Evolutionary conservation across 2,113 vertebrate species (phyloP).

Genomic region (Hystrix brachyura): DNA sequence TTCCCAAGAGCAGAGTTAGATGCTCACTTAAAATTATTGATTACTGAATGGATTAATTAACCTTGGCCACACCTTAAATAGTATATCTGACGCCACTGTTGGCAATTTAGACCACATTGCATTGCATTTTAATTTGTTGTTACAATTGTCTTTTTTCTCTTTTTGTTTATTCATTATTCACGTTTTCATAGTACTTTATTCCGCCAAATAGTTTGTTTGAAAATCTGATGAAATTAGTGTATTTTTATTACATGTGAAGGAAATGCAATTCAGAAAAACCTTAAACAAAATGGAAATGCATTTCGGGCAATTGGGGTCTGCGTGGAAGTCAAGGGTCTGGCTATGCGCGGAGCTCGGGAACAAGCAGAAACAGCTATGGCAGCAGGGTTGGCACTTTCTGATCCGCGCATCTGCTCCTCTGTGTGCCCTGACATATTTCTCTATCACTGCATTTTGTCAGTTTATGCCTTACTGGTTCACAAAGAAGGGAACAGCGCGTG

Average conservation of each 20-base stretch:
- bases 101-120: neutral
- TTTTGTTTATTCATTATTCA: conserved; percentile 11
- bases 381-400: neutral
- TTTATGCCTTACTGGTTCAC: neutral
- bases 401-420: neutral
- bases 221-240: neutral
- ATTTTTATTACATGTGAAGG: neutral
- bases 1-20: neutral
- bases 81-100: neutral
- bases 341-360: neutral
- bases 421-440: neutral
- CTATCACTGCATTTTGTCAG: neutral
- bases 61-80: neutral
- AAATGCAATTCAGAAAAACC: neutral
- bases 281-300: neutral
- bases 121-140: neutral
- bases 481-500: neutral
- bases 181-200: neutral
- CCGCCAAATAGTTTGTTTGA: neutral
- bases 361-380: neutral
- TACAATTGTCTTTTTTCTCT: neutral
- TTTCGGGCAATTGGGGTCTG: neutral
- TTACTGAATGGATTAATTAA: neutral
- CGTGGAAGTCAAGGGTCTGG: neutral
- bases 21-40: neutral